Base-by-base conservation (phyloP, 2,888 invertebrate species). In the Piscicola geometra region DNA sequence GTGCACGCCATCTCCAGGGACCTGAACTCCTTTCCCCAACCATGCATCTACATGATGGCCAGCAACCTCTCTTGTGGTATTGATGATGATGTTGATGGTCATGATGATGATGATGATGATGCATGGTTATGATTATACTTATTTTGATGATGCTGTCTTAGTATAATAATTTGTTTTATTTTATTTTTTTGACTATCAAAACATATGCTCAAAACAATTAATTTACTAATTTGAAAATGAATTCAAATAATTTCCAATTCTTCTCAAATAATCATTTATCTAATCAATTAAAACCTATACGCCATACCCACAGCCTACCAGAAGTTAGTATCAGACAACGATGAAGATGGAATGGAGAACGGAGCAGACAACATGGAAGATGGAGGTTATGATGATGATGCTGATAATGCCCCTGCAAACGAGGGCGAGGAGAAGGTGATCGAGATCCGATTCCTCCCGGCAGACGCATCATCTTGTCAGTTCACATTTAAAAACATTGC, bases 61-160 rank as follows among this genome's bases (percentile, higher is more conserved):
- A 52, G 52, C 52, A 64, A 73, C n/a, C 33, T 73, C n/a, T 73
- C 73, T 35, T 73, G 73, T 73, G 73, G 73, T 73, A 18, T 28
- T 33, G 21, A 9, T 64, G 64, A 18, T 50, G 15, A 18, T 50
- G 52, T 50, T 50, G 15, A n/a, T n/a, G n/a, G n/a, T n/a, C n/a
- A n/a, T n/a, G n/a, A n/a, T n/a, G n/a, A n/a, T n/a, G n/a, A n/a
- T n/a, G n/a, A n/a, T n/a, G n/a, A n/a, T n/a, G n/a, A n/a, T n/a
- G n/a, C n/a, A n/a, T n/a, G n/a, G n/a, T n/a, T n/a, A n/a, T n/a
- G n/a, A n/a, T n/a, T n/a, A n/a, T n/a, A n/a, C n/a, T n/a, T n/a
- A n/a, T n/a, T n/a, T n/a, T n/a, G n/a, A n/a, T n/a, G n/a, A n/a
- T n/a, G n/a, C n/a, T n/a, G n/a, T n/a, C n/a, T n/a, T n/a, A n/a